phyloP scores from a whole-genome alignment of 1,140 invertebrate genomes.

The Bactericera cockerelli region DNA sequence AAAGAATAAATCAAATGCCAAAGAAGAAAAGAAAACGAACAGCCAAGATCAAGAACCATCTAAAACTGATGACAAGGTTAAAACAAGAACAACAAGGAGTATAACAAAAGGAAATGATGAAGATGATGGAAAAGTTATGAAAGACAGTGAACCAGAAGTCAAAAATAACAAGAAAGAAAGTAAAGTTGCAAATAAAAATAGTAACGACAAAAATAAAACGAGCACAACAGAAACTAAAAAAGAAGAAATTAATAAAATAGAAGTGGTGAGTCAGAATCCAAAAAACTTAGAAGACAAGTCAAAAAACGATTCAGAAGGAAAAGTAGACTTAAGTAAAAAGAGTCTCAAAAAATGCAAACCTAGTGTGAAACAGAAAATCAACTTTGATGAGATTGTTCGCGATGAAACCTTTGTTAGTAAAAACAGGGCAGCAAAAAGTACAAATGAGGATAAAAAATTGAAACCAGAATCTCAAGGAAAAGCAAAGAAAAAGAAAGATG shows the following conservation, averaged over 20 bases:
- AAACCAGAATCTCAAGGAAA: neutral
- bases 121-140: conserved; percentile 6
- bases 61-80: conserved; percentile 9
- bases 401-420: conserved; percentile 4
- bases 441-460: neutral
- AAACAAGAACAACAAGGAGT: conserved; percentile 8
- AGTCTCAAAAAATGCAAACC: neutral
- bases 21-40: conserved; percentile 6
- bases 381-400: neutral
- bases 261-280: neutral
- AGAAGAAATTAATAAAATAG: neutral
- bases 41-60: neutral
- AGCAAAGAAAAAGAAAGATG: neutral
- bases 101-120: conserved; percentile 1
- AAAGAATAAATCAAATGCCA: neutral
- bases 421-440: neutral
- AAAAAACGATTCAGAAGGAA: neutral
- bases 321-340: neutral
- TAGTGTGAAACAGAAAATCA: neutral
- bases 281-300: conserved; percentile 9
- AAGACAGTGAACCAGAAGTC: conserved; percentile 14
- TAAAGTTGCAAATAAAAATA: neutral
- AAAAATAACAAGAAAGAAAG: neutral
- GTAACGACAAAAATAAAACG: neutral
- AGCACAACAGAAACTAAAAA: neutral